A percentile compares a stretch with the other conserved stretches of the same genome.
phyloP scores from a whole-genome alignment of 2,797 vertebrate species.

The Geotrypetes seraphini region DNA sequence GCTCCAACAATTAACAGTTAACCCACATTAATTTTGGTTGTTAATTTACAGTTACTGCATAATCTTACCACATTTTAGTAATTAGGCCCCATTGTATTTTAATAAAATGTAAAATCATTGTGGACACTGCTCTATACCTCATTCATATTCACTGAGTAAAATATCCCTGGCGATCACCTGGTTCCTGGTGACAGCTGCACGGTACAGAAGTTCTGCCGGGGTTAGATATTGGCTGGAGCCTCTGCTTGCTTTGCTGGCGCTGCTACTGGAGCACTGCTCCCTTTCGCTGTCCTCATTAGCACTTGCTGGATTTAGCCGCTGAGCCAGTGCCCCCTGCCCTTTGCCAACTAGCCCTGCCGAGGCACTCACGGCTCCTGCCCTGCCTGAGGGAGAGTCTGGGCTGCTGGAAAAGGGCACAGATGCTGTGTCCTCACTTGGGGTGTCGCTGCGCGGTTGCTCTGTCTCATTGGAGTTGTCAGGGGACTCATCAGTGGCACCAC shows the following conservation, averaged over 20 bases:
- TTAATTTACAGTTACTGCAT: no score
- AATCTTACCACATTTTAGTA: no score
- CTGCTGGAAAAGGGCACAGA: slow-evolving; percentile 79
- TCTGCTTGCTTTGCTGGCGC: slow-evolving; percentile 58
- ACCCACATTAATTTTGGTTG: no score
- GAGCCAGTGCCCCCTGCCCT: no score
- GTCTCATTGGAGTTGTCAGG: slow-evolving; percentile 39
- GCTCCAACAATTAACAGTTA: no score
- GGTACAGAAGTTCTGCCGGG: slow-evolving; percentile 81
- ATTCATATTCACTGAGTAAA: no score
- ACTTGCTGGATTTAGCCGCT: slow-evolving; percentile 37
- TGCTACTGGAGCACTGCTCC: slow-evolving; percentile 57
- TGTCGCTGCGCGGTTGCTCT: slow-evolving; percentile 69
- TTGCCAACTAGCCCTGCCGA: slow-evolving; percentile 32
- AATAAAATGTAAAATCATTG: no score
- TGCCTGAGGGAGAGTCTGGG: slow-evolving; percentile 73
- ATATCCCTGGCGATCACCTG: no score
- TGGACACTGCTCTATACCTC: no score
- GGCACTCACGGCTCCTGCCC: slow-evolving; percentile 54
- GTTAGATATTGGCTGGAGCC: slow-evolving; percentile 73
- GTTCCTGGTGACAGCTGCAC: slow-evolving; percentile 84
- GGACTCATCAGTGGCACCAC: slow-evolving; percentile 52
- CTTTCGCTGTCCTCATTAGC: slow-evolving; percentile 22
- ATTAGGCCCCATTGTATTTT: no score
- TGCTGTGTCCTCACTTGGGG: slow-evolving; percentile 71